Evolutionary conservation across 2,113 vertebrate species (phyloP).

Genomic region (Oostethus manadensis): DNA sequence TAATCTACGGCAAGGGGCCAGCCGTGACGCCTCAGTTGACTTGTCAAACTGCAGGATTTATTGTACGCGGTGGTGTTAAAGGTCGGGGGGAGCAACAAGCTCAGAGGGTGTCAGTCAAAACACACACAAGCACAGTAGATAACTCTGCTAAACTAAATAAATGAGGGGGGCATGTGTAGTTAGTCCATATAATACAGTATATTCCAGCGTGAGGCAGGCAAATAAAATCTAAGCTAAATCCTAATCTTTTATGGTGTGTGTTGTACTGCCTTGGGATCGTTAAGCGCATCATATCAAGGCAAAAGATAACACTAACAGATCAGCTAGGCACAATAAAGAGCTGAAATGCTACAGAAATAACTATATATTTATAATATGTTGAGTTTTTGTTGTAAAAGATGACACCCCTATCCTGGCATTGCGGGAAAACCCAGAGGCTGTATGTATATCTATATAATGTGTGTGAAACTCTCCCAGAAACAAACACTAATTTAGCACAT

Average conservation of each 20-base stretch:
- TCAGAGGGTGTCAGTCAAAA: constrained; percentile 54
- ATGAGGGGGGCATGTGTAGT: constrained; percentile 1
- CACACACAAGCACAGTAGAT: constrained; percentile 30
- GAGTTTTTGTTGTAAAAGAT: too few relatives aligned
- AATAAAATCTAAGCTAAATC: neutral
- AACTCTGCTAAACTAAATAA: constrained; percentile 22
- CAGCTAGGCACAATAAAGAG: neutral
- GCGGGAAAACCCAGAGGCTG: too few relatives aligned
- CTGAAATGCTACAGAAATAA: neutral
- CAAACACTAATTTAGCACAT: too few relatives aligned
- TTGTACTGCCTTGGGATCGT: neutral
- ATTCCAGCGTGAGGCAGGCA: neutral
- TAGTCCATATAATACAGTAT: neutral
- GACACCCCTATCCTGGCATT: too few relatives aligned
- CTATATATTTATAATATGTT: too few relatives aligned
- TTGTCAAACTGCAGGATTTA: constrained; percentile 93
- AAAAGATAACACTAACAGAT: neutral
- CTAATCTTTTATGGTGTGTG: neutral
- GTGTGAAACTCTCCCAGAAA: too few relatives aligned
- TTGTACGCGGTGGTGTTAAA: constrained; percentile 74
- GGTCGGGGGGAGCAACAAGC: constrained; percentile 61
- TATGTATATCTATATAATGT: too few relatives aligned
- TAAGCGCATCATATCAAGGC: neutral
- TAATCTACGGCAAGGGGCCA: constrained; percentile 85
- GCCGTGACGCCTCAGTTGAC: constrained; percentile 88